These are phyloP conservation scores for Centruroides vittatus DNA, from an alignment of 1,140 invertebrate species.

Conservation along the genomic window DNA sequence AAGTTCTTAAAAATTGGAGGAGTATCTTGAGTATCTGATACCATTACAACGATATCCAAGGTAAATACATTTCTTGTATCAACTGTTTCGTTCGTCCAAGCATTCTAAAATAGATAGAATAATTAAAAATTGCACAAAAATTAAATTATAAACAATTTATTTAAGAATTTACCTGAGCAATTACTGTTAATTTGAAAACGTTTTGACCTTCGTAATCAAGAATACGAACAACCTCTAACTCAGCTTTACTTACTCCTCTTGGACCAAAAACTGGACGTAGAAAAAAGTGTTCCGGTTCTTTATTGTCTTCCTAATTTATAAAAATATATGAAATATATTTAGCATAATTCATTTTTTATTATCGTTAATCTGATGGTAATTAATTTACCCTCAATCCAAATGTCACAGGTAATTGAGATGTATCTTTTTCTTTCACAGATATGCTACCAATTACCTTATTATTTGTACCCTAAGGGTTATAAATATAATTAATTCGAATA, in stretches of 20 bases:
- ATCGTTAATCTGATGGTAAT: too few species aligned
- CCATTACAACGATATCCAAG: slow-evolving; percentile 58
- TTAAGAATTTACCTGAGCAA: slow-evolving; percentile 53
- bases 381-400: too few species aligned
- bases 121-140: background rate
- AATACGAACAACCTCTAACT: slow-evolving; percentile 52
- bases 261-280: too few species aligned
- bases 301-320: too few species aligned
- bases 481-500: too few species aligned
- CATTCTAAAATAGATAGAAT: slow-evolving; percentile 42
- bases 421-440: too few species aligned
- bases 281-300: too few species aligned
- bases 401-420: too few species aligned
- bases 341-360: too few species aligned
- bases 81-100: slow-evolving; percentile 57
- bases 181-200: slow-evolving; percentile 62
- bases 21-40: slow-evolving; percentile 71
- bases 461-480: too few species aligned
- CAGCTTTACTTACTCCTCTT: slow-evolving; percentile 50
- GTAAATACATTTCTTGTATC: slow-evolving; percentile 73
- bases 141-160: background rate
- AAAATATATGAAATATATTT: too few species aligned
- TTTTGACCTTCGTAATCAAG: slow-evolving; percentile 73
- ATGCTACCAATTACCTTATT: too few species aligned
- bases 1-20: slow-evolving; percentile 64